A percentile compares a stretch with the other conserved stretches of the same genome.
Evolutionary conservation across 1,140 invertebrate species (phyloP).

Genomic region (Pantala flavescens): DNA sequence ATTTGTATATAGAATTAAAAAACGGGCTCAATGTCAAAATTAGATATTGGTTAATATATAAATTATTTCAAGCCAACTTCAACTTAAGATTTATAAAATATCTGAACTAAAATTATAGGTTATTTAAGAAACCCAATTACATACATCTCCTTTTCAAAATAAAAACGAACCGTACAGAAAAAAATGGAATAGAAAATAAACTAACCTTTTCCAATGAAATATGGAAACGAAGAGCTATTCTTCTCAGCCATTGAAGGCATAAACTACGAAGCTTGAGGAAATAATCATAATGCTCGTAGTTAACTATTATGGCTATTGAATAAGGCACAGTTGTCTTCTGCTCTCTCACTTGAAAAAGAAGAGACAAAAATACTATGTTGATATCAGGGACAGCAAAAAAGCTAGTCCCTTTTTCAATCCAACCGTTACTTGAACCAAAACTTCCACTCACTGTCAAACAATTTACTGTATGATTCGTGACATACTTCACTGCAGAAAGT

Average conservation of each 20-base stretch:
- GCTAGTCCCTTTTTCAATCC: slow-evolving; percentile 15
- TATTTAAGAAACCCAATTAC: no score
- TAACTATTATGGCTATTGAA: slow-evolving; percentile 19
- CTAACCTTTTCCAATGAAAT: background rate
- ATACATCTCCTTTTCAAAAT: no score
- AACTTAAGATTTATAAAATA: no score
- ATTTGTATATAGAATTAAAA: no score
- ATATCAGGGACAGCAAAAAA: slow-evolving; percentile 21
- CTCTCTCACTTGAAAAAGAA: slow-evolving; percentile 17
- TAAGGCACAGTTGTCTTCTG: slow-evolving; percentile 15
- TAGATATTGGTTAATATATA: no score
- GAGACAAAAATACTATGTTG: slow-evolving; percentile 18
- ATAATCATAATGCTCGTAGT: slow-evolving; percentile 19
- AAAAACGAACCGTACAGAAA: no score
- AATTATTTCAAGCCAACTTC: no score
- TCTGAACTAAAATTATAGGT: no score
- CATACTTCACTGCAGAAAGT: slow-evolving; percentile 20
- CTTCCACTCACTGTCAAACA: slow-evolving; percentile 10
- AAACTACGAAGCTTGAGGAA: slow-evolving; percentile 16
- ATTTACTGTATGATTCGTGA: slow-evolving; percentile 21
- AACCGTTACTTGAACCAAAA: background rate
- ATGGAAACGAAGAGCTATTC: slow-evolving; percentile 14
- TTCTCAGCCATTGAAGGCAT: slow-evolving; percentile 17
- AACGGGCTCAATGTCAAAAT: no score
- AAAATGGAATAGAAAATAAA: background rate